Conservation (phyloP, 2,797 vertebrate genomes). For the Hapalemur alaotrensis region DNA sequence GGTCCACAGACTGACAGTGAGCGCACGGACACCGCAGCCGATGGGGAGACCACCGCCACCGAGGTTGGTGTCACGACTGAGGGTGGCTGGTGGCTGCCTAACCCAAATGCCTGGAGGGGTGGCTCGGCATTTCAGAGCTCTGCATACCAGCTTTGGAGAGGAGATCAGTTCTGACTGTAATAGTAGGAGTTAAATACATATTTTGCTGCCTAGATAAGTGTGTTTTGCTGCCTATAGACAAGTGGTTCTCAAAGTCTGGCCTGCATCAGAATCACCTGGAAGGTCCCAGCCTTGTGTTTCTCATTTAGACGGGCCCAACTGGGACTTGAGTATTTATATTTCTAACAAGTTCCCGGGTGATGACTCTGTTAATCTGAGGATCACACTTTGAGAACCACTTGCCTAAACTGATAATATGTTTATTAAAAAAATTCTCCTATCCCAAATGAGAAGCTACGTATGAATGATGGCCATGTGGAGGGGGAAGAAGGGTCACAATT, state of each 20-base stretch:
- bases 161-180: not conserved
- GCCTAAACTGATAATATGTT: not conserved
- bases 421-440: not conserved
- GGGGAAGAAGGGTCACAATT: not conserved
- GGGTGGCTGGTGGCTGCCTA: conserved; percentile 57
- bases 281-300: not conserved
- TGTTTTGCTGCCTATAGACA: not conserved
- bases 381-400: conserved; percentile 1
- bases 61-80: conserved; percentile 87
- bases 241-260: not conserved
- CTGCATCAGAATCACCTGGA: not conserved
- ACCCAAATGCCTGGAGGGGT: not conserved
- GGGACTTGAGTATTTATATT: not conserved
- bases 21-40: conserved; percentile 94
- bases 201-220: not conserved
- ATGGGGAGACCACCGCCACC: conserved; percentile 95
- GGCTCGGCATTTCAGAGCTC: not conserved
- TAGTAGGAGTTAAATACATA: not conserved
- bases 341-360: not conserved
- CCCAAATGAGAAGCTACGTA: not conserved
- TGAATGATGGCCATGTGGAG: not conserved
- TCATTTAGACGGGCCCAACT: not conserved
- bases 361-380: not conserved
- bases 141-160: not conserved
- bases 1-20: conserved; percentile 97